Conservation (phyloP, 2,113 vertebrate genomes). For the Osmerus mordax region DNA sequence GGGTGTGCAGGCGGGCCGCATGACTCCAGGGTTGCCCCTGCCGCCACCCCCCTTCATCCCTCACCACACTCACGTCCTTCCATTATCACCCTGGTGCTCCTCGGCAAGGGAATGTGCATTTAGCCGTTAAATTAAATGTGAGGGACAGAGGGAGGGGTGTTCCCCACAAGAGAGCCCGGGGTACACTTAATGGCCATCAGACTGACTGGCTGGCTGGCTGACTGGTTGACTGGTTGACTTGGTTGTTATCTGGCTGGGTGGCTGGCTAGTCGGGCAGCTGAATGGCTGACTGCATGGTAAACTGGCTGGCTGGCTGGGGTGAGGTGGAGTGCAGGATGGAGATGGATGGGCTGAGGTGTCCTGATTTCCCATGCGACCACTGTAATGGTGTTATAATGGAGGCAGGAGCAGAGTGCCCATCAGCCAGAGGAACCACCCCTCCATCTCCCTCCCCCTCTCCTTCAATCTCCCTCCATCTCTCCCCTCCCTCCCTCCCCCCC, state of each 20-base stretch:
- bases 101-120: slow-evolving; percentile 52
- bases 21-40: slow-evolving; percentile 36
- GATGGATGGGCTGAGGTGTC: slow-evolving; percentile 57
- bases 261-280: no score
- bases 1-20: slow-evolving; percentile 14
- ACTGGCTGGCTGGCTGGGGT: background rate
- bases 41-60: slow-evolving; percentile 10
- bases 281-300: no score
- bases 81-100: slow-evolving; percentile 48
- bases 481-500: background rate
- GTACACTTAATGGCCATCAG: slow-evolving; percentile 28
- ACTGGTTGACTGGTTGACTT: no score
- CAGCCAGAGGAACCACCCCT: slow-evolving; percentile 22
- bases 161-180: slow-evolving; percentile 31
- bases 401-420: slow-evolving; percentile 43
- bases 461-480: background rate
- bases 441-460: background rate
- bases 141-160: slow-evolving; percentile 11
- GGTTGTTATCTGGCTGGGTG: no score
- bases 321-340: slow-evolving; percentile 28
- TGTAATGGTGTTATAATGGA: slow-evolving; percentile 64
- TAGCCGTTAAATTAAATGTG: slow-evolving; percentile 64
- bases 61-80: slow-evolving; percentile 32
- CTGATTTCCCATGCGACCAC: slow-evolving; percentile 57
- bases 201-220: no score